Percentiles rank a stretch among this genome's conserved stretches.
Evolutionary conservation across 92 coral and sea anemone species (phyloP).

Genomic region (Metridium senile): DNA sequence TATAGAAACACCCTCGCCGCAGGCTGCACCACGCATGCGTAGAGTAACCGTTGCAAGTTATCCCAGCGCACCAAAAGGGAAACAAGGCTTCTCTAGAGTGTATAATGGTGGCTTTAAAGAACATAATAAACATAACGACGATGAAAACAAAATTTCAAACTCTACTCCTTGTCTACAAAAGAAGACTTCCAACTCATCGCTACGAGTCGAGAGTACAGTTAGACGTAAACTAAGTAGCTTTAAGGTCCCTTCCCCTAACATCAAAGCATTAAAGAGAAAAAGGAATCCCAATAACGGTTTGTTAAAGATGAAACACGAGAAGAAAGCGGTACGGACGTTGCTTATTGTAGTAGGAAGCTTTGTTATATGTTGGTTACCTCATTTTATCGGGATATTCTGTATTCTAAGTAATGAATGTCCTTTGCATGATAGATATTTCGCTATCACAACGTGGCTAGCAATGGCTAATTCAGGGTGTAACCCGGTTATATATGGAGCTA

Average conservation of each 20-base stretch:
- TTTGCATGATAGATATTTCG: constrained; percentile 81
- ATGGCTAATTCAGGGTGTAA: constrained; percentile 91
- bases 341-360: constrained; percentile 79
- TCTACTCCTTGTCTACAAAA: constrained; percentile 19
- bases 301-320: constrained; percentile 61
- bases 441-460: constrained; percentile 86
- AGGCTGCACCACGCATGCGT: background rate
- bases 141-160: background rate
- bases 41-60: constrained; percentile 7
- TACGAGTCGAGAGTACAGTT: background rate
- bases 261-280: constrained; percentile 12
- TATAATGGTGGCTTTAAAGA: too few species aligned
- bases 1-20: background rate
- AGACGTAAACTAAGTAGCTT: constrained; percentile 21
- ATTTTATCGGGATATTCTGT: constrained; percentile 85
- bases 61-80: background rate
- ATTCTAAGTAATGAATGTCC: constrained; percentile 47
- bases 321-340: constrained; percentile 80
- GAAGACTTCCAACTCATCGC: background rate
- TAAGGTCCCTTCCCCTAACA: background rate
- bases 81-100: too few species aligned
- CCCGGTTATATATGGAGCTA: constrained; percentile 86
- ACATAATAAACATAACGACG: background rate
- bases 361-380: constrained; percentile 80
- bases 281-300: background rate